These are phyloP conservation scores for Saguinus midas DNA, from an alignment of 2,113 vertebrate genomes.

Conservation along the genomic window DNA sequence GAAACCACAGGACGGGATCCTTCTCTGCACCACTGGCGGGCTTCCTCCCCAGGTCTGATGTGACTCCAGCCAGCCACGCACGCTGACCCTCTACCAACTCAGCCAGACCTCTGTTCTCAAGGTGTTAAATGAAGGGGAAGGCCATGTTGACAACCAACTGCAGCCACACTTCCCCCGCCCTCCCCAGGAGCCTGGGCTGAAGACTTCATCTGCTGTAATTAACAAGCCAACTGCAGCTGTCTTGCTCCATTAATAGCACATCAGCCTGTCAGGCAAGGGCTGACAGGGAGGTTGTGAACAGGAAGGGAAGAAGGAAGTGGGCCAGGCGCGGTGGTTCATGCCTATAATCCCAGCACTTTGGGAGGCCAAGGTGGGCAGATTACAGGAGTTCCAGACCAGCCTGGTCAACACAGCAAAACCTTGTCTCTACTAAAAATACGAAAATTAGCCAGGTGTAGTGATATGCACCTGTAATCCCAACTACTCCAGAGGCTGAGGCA, in stretches of 20 bases:
- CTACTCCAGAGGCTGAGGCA: no score
- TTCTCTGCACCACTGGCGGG: not conserved
- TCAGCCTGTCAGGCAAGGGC: not conserved
- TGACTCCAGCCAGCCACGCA: not conserved
- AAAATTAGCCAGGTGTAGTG: no score
- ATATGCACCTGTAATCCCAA: no score
- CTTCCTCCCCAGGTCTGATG: not conserved
- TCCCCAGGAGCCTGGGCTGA: not conserved
- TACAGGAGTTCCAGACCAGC: no score
- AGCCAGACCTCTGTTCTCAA: not conserved
- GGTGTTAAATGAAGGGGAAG: not conserved
- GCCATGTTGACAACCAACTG: fast-evolving
- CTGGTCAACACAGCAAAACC: no score
- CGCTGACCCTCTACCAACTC: not conserved
- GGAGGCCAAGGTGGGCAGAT: no score
- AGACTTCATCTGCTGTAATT: slow-evolving; percentile 63
- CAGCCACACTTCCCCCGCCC: not conserved
- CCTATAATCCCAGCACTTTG: no score
- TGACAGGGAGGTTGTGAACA: not conserved
- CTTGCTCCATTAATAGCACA: slow-evolving; percentile 71
- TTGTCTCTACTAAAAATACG: no score
- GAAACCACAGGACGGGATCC: not conserved
- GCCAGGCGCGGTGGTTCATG: no score
- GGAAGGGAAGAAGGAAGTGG: not conserved
- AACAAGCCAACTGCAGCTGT: slow-evolving; percentile 48